phyloP scores from a whole-genome alignment of 1,140 invertebrate species.

The Oncopeltus fasciatus region DNA sequence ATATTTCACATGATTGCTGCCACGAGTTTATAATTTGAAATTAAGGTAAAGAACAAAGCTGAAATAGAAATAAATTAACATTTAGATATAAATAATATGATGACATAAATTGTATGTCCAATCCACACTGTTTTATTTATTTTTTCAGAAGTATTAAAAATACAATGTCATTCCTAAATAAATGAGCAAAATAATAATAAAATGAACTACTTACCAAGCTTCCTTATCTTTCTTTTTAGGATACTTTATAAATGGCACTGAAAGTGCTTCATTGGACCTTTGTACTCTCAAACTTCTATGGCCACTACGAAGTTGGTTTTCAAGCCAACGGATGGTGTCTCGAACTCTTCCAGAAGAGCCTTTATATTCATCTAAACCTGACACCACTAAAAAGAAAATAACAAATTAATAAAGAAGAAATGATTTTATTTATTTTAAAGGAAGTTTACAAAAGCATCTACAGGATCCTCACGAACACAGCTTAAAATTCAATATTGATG shows the following conservation, averaged over 20 bases:
- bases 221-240: slow-evolving; percentile 51
- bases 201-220: slow-evolving; percentile 38
- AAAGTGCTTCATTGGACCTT: slow-evolving; percentile 55
- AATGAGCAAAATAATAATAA: not conserved
- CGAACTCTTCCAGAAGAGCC: slow-evolving; percentile 52
- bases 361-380: slow-evolving; percentile 71
- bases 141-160: not conserved
- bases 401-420: slow-evolving; percentile 2
- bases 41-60: no score
- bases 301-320: slow-evolving; percentile 67
- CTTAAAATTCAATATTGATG: no score
- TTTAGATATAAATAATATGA: no score
- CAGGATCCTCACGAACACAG: no score
- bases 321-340: slow-evolving; percentile 82
- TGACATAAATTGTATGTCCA: no score
- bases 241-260: slow-evolving; percentile 58
- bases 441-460: no score
- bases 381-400: slow-evolving; percentile 52
- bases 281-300: slow-evolving; percentile 70
- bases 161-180: not conserved
- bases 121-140: no score
- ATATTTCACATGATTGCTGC: no score
- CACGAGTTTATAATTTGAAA: no score
- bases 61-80: no score
- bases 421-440: no score